Evolutionary conservation across 2,797 vertebrate species (phyloP), one percentile per base, ranked within the genome.

Genomic region (Denticeps clupeoides): DNA sequence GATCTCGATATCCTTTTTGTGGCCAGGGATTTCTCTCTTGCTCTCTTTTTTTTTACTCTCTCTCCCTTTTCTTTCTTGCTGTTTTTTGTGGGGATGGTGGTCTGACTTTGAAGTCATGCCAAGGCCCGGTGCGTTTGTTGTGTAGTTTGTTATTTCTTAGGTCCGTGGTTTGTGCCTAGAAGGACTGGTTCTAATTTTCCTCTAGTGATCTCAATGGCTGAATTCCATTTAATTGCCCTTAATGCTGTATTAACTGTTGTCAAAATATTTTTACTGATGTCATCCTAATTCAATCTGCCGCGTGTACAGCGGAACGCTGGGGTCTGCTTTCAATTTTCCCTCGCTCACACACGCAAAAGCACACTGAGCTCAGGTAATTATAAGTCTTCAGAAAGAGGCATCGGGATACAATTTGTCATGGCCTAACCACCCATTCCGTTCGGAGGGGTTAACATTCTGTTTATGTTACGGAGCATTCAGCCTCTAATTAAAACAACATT

Each of bases 401-500:
- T 77, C 72, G 67, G 75, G 77, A 82, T 80, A 75, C 77, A 82
- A 82, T 89, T 87, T 84, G 84, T 89, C 84, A 82, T 81, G 63
- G 71, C 72, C 75, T 77, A 82, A 88, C 87, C 84, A 87, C 85
- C 82, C 79, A 79, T 87, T 89, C 81, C 83, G 82, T 87, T 86
- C 85, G 75, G 87, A 89, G 90, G 87, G 90, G 90, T 97, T 98
- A 94, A 94, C 91, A 91, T 94, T 93, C 88, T 93, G 93, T 91
- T 96, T 94, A 93, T 91, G 90, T 96, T 98, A 90, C 89, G 89
- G 89, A 93, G 89, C 86, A 89, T 95, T 95, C 90, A 93, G 87
- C 88, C 89, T 91, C 89, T 95, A 97, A 98, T 98, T 98, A 98
- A 96, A 97, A 93, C 89, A 93, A 91, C 90, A 94, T 96, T 96